A percentile compares a stretch with the other conserved stretches of the same genome.
phyloP scores from a whole-genome alignment of 2,888 invertebrate genomes.

The Conus canariensis region DNA sequence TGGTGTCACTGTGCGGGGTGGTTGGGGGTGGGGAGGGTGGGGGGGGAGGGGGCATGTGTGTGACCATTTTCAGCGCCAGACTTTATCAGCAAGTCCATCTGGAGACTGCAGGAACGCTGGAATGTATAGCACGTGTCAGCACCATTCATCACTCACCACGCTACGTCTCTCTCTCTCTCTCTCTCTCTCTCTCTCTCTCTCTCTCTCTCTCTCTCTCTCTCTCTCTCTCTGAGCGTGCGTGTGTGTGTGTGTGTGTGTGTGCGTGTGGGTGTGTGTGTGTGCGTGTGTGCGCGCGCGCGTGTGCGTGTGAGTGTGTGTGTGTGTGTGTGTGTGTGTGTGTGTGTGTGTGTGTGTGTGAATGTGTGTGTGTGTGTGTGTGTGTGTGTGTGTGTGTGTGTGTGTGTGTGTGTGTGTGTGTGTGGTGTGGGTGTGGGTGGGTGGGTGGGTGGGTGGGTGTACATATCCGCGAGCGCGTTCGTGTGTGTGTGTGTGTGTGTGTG shows the following conservation, averaged over 20 bases:
- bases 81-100: neutral
- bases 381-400: too few relatives aligned
- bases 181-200: slow-evolving; percentile 29
- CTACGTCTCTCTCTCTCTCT: neutral
- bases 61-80: neutral
- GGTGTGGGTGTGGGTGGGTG: too few relatives aligned
- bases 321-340: neutral
- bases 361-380: too few relatives aligned
- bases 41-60: neutral
- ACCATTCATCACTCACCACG: neutral
- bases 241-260: neutral
- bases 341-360: neutral
- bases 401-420: neutral
- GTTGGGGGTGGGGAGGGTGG: too few relatives aligned
- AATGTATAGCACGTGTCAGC: neutral
- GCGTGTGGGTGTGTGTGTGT: too few relatives aligned
- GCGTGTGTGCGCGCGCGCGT: too few relatives aligned
- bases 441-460: neutral
- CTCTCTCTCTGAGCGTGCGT: neutral
- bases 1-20: neutral
- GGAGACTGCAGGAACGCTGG: neutral
- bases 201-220: slow-evolving; percentile 31
- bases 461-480: too few relatives aligned
- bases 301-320: neutral
- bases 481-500: too few relatives aligned